Base-by-base conservation (phyloP, 2,113 vertebrate genomes). In the Melanerpes aurifrons region DNA sequence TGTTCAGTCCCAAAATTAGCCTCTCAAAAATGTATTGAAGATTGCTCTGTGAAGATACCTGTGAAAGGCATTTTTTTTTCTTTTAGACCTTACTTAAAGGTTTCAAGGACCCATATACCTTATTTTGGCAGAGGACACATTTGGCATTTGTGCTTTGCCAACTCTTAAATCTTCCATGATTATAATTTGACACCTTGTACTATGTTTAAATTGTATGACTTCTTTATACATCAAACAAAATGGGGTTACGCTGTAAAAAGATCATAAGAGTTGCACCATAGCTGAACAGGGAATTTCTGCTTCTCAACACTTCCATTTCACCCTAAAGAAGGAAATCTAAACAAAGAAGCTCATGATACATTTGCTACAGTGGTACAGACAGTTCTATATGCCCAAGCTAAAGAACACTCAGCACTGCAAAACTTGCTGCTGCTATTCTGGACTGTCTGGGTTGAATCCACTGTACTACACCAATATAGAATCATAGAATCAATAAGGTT, bases 171-270 rank as follows among this genome's bases (percentile, higher is more conserved):
- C 11, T 69, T 15, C 37, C 6, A 24, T 2, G 71, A 26, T 14
- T 15, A n/a, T 63, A 0, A 47, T 16, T 19, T 70, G 8, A 32
- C n/a, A 7, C 6, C 26, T 53, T 5, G 1, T 10, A n/a, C 20
- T 64, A 26, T 50, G 10, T 43, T 64, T 9, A 4, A 20, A 14
- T 43, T 0, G 2, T 12, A 25, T 14, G 4, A 54, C 56, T 12
- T 50, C 26, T n/a, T 82, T 20, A 0, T 8, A 37, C 54, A 75
- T 54, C 15, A 18, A 48, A 45, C 1, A 1, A 22, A 10, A 26
- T 79, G 1, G 50, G n/a, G 26, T 50, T 13, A n/a, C 3, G 57
- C n/a, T 3, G 4, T 1, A 47, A 8, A 3, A 0, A 24, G 8
- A 58, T 58, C 54, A 12, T 15, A 11, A n/a, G 15, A 40, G 11